Evolutionary conservation across 2,113 vertebrate species (phyloP), one percentile per base, ranked within the genome.

Genomic region (Rhipidura dahli): DNA sequence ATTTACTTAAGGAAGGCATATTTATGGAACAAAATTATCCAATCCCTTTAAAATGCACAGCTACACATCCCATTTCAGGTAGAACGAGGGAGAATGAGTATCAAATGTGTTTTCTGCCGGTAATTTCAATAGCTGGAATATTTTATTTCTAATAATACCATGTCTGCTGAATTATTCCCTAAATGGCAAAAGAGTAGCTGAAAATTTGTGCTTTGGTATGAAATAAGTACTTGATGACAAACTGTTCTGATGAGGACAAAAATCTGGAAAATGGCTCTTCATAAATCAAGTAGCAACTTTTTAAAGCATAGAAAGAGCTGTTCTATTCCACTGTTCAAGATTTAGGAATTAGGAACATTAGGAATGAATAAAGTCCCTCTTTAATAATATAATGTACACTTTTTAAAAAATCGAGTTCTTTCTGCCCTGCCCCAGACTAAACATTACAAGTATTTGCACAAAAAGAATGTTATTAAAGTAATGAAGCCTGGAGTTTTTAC

Each of bases 251-350:
- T 73, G 75, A 87, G 69, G 82, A 75, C 31, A 89, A 90, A 95
- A 94, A 72, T 78, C 73, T 89, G 80, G 56, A 96, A 95, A 93
- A 93, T 4, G 21, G 72, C 42, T 94, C 86, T 92, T 95, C 4
- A 19, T 78, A 90, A 92, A 94, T 76, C 76, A 93, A 94, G 18
- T 1, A 82, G 40, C 40, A 84, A 87, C 57, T 71, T 93, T 53
- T 54, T 20, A 75, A 42, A 65, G 40, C 4, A 1, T 5, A 81
- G 77, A 33, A 83, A 94, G n/a, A 40, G 40, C 68, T 88, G 28
- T 51, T 94, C 77, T 68, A 89, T 50, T 79, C 45, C 37, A 84
- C 69, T 66, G 57, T 11, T 90, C 66, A 60, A 68, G 17, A 64
- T 47, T 69, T 45, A 56, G 35, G n/a, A 69, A 83, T 54, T 16